phyloP scores from a whole-genome alignment of 2,888 invertebrate species.

The Hypomecis atomaria region DNA sequence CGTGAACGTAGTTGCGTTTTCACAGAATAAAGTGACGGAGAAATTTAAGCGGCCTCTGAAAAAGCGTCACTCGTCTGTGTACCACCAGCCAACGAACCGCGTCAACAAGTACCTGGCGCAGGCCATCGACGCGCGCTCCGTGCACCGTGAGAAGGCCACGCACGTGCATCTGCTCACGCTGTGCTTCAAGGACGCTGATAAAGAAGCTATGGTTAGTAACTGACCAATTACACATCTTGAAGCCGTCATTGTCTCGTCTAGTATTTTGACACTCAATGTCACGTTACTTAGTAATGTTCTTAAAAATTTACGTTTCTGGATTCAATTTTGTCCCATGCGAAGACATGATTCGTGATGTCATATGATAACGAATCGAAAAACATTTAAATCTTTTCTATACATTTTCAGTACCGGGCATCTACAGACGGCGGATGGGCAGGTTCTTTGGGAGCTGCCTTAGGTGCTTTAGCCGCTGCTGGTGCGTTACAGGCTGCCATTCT shows the following conservation, averaged over 20 bases:
- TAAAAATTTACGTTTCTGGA: too few species aligned
- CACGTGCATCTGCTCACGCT: conserved; percentile 94
- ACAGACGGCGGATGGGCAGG: conserved; percentile 94
- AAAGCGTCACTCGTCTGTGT: conserved; percentile 93
- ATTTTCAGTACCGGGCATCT: conserved; percentile 91
- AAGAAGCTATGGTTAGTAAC: conserved; percentile 89
- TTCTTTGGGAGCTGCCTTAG: conserved; percentile 90
- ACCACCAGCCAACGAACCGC: conserved; percentile 95
- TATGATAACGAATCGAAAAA: background rate
- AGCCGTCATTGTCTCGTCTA: too few species aligned
- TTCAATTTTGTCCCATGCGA: too few species aligned
- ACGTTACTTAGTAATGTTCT: too few species aligned
- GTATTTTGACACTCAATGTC: too few species aligned
- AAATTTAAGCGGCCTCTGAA: conserved; percentile 94
- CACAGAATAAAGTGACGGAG: conserved; percentile 93
- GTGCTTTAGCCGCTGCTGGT: conserved; percentile 90
- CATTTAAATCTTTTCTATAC: background rate
- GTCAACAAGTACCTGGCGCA: conserved; percentile 96
- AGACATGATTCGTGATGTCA: too few species aligned
- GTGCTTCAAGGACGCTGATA: conserved; percentile 93
- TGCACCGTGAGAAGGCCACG: conserved; percentile 94
- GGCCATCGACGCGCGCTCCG: conserved; percentile 95
- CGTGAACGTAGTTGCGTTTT: conserved; percentile 58
- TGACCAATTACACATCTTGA: background rate
- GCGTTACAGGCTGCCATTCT: conserved; percentile 91